Conservation (phyloP, 1,140 invertebrate genomes). For the Rhagoletis zephyria region DNA sequence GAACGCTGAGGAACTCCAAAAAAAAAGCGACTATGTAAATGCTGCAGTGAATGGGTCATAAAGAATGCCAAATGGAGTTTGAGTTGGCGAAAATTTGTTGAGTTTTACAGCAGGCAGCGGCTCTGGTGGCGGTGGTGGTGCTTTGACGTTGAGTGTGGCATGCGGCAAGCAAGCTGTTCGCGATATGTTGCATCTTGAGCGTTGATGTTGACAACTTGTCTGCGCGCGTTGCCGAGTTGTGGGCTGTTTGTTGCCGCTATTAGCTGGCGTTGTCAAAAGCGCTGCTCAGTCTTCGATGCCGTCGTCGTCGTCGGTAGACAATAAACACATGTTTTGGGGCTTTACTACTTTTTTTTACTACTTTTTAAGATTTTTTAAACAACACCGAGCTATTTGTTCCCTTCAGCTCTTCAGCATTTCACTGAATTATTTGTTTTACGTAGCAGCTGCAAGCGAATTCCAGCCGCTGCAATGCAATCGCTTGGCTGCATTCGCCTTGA, state of each 20-base stretch:
- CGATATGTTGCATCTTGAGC: constrained; percentile 32
- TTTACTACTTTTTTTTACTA: not conserved
- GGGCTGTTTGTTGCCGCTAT: constrained; percentile 3
- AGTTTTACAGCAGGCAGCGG: not conserved
- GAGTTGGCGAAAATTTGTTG: not conserved
- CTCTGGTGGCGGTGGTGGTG: not conserved
- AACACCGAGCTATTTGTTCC: not conserved
- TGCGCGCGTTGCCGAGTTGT: not conserved
- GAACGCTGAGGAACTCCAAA: not conserved
- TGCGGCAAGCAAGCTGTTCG: constrained; percentile 2
- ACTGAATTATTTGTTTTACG: not conserved
- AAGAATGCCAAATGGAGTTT: constrained; percentile 37
- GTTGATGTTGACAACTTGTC: constrained; percentile 15
- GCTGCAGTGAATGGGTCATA: not conserved
- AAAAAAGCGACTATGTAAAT: too few species aligned
- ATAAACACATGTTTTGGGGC: constrained; percentile 27
- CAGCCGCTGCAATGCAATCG: too few species aligned
- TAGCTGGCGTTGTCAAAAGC: not conserved
- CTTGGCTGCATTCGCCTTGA: too few species aligned
- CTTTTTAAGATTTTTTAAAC: not conserved
- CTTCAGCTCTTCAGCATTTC: not conserved
- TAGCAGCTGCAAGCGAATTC: not conserved
- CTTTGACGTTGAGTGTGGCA: not conserved
- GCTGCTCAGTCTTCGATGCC: not conserved
- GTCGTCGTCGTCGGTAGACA: constrained; percentile 14